Percentiles rank a stretch among this genome's conserved stretches.
These are phyloP conservation scores for Timema cristinae DNA, from an alignment of 2,888 invertebrate genomes.

Conservation along the genomic window DNA sequence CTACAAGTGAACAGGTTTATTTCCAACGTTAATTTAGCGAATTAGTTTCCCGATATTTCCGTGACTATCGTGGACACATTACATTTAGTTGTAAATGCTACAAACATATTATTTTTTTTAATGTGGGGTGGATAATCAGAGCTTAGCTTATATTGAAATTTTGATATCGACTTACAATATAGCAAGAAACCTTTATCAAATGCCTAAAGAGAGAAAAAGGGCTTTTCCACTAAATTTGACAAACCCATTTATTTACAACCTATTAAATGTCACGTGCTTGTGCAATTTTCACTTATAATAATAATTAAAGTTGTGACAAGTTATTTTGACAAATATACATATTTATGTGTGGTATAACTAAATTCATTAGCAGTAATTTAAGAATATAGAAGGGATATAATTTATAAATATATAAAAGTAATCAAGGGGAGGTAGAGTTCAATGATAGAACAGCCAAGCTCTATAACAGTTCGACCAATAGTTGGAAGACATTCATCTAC, in stretches of 20 bases:
- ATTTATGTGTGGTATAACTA: too few relatives aligned
- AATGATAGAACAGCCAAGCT: conserved; percentile 24
- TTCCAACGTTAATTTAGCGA: too few relatives aligned
- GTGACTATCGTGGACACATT: too few relatives aligned
- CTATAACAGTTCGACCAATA: conserved; percentile 29
- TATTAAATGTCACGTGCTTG: neutral
- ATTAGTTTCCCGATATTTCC: too few relatives aligned
- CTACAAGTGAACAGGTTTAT: too few relatives aligned
- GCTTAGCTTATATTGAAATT: too few relatives aligned
- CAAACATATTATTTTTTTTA: too few relatives aligned
- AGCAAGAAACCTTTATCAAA: conserved; percentile 21
- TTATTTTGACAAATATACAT: neutral
- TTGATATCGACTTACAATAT: conserved; percentile 24
- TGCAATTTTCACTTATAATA: neutral
- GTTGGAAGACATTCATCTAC: conserved; percentile 25
- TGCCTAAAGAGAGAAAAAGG: conserved; percentile 22
- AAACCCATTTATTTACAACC: neutral
- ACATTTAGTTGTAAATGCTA: too few relatives aligned
- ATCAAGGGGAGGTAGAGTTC: conserved; percentile 13
- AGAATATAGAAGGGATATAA: too few relatives aligned
- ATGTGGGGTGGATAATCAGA: too few relatives aligned
- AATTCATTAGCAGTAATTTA: too few relatives aligned
- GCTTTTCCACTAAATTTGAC: conserved; percentile 17
- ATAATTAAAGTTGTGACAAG: neutral
- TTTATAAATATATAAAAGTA: neutral